phyloP scores from a whole-genome alignment of 2,113 vertebrate species.

The Heterotilapia buettikoferi region DNA sequence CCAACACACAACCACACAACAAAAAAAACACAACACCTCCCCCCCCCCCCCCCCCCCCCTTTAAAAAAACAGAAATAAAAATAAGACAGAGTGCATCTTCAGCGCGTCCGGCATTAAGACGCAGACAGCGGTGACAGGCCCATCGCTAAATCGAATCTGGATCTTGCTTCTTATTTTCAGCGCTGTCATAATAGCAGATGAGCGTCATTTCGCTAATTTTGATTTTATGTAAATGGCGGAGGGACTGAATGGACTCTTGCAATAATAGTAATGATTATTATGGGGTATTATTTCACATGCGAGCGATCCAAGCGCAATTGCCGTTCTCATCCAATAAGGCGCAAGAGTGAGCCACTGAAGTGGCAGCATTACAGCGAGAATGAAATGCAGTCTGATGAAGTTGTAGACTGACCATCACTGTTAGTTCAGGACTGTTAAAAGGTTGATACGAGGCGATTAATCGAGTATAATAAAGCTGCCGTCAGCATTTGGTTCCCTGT shows the following conservation, averaged over 20 bases:
- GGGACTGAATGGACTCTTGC: conserved; percentile 80
- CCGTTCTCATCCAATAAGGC: conserved; percentile 84
- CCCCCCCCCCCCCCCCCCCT: too few relatives aligned
- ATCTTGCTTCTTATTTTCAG: conserved; percentile 36
- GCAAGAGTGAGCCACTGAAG: not conserved
- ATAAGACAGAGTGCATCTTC: conserved; percentile 83
- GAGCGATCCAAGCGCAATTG: conserved; percentile 80
- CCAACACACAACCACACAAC: too few relatives aligned
- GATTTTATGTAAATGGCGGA: conserved; percentile 90
- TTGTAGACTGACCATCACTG: not conserved
- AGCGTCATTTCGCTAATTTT: conserved; percentile 86
- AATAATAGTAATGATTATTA: conserved; percentile 88
- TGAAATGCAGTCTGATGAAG: not conserved
- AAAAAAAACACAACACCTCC: too few relatives aligned
- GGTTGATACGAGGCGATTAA: not conserved
- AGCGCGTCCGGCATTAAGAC: conserved; percentile 85
- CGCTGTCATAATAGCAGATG: conserved; percentile 67
- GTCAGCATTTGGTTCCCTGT: not conserved
- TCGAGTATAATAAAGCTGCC: conserved; percentile 5
- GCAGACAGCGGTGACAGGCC: conserved; percentile 80
- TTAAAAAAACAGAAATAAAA: not conserved
- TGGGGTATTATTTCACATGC: conserved; percentile 85
- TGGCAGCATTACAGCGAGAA: not conserved
- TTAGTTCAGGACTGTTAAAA: not conserved
- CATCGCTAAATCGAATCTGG: conserved; percentile 61